Evolutionary conservation across 2,797 vertebrate genomes (phyloP).

Genomic region (Champsocephalus gunnari): DNA sequence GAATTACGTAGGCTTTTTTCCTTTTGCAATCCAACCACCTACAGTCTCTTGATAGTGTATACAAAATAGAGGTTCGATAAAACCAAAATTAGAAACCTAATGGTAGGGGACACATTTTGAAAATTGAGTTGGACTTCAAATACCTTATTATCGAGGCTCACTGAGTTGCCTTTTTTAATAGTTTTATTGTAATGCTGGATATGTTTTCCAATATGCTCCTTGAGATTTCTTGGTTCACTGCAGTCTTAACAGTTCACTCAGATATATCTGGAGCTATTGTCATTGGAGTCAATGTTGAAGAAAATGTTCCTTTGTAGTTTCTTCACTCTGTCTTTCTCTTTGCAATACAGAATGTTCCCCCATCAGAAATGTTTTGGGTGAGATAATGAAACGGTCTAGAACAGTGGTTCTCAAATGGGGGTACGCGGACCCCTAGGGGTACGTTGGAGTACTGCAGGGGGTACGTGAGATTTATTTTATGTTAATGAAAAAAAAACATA

Average conservation of each 20-base stretch:
- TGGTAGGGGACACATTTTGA: conserved; percentile 24
- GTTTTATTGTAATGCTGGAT: conserved; percentile 5
- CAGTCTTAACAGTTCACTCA: neutral
- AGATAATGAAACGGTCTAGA: conserved; percentile 19
- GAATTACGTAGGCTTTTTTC: conserved; percentile 52
- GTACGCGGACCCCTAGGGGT: too few species aligned
- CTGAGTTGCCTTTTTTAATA: conserved; percentile 24
- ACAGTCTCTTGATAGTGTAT: conserved; percentile 49
- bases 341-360: neutral
- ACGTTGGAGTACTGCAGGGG: too few species aligned
- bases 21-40: conserved; percentile 61
- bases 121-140: conserved; percentile 39
- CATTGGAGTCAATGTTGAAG: neutral
- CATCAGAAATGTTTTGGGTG: conserved; percentile 13
- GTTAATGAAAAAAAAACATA: too few species aligned
- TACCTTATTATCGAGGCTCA: conserved; percentile 9
- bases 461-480: too few species aligned
- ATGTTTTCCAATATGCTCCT: neutral
- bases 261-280: neutral
- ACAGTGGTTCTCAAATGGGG: too few species aligned
- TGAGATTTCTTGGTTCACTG: neutral
- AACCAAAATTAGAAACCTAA: conserved; percentile 41
- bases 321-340: neutral
- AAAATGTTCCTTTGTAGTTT: conserved; percentile 2
- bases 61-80: conserved; percentile 56